Percentiles rank a stretch among this genome's conserved stretches.
These are phyloP conservation scores for Phenganax marumi DNA, from an alignment of 92 coral and sea anemone species.

Conservation along the genomic window DNA sequence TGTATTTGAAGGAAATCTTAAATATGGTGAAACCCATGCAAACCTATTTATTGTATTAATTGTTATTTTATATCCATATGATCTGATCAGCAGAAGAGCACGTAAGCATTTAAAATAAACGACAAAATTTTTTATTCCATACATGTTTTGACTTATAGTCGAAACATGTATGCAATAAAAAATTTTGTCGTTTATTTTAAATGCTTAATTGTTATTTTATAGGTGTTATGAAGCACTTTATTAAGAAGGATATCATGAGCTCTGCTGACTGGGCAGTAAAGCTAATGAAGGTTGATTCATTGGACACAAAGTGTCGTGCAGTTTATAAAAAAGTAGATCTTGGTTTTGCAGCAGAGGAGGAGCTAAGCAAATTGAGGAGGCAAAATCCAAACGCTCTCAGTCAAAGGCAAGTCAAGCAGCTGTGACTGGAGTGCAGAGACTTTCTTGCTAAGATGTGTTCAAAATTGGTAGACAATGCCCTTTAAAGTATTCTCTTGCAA, in stretches of 20 bases:
- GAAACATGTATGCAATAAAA: too few species aligned
- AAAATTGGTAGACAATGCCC: conserved; percentile 26
- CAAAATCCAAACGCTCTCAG: conserved; percentile 25
- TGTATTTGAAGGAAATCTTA: neutral
- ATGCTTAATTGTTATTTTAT: neutral
- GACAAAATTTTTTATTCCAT: too few species aligned
- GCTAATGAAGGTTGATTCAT: conserved; percentile 32
- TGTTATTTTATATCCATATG: conserved; percentile 5
- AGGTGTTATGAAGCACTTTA: conserved; percentile 38
- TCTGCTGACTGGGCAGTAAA: conserved; percentile 33
- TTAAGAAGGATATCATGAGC: conserved; percentile 14
- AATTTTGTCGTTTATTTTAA: too few species aligned
- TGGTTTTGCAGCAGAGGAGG: conserved; percentile 40
- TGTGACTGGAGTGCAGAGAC: conserved; percentile 24
- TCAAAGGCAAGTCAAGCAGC: conserved; percentile 11
- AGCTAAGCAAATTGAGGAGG: conserved; percentile 16
- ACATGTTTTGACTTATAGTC: too few species aligned
- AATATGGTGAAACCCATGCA: neutral
- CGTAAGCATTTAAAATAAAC: too few species aligned
- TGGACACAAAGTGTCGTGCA: conserved; percentile 16
- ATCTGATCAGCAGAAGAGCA: too few species aligned
- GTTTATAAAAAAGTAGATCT: conserved; percentile 42
- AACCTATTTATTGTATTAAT: neutral
- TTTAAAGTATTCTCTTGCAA: conserved; percentile 33
- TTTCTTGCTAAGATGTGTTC: conserved; percentile 23